Evolutionary conservation across 2,113 vertebrate genomes (phyloP).

Genomic region (Cygnus buccinator): DNA sequence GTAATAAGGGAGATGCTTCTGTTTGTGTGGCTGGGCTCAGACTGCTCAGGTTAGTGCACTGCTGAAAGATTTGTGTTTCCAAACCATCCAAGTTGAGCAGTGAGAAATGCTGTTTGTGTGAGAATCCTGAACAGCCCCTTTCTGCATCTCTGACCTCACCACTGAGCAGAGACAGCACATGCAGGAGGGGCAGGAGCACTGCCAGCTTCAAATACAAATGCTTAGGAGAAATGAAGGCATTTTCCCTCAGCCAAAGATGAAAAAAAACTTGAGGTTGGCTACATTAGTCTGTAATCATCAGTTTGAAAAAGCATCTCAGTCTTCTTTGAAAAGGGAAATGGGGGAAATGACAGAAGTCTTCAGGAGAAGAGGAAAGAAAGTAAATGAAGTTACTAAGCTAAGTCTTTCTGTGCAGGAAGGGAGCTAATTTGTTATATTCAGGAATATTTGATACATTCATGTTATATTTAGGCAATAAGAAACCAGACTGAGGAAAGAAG

Average conservation of each 20-base stretch:
- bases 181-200: not conserved
- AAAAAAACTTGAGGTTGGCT: not conserved
- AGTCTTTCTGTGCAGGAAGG: not conserved
- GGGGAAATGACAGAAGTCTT: not conserved
- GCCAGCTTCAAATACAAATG: not conserved
- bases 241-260: not conserved
- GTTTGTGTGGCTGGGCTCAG: not conserved
- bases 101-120: not conserved
- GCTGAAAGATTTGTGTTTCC: not conserved
- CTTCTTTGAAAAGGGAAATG: not conserved
- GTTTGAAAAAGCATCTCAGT: not conserved
- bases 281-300: not conserved
- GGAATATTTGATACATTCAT: not conserved
- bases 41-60: not conserved
- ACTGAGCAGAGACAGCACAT: not conserved
- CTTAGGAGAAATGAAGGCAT: not conserved
- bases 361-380: not conserved
- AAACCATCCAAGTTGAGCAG: not conserved
- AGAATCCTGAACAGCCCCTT: not conserved
- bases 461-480: not conserved
- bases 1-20: constrained; percentile 35
- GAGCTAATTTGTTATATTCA: not conserved
- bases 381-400: not conserved
- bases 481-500: not conserved
- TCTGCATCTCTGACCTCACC: not conserved